phyloP scores from a whole-genome alignment of 2,113 vertebrate species.

The Mus pahari region DNA sequence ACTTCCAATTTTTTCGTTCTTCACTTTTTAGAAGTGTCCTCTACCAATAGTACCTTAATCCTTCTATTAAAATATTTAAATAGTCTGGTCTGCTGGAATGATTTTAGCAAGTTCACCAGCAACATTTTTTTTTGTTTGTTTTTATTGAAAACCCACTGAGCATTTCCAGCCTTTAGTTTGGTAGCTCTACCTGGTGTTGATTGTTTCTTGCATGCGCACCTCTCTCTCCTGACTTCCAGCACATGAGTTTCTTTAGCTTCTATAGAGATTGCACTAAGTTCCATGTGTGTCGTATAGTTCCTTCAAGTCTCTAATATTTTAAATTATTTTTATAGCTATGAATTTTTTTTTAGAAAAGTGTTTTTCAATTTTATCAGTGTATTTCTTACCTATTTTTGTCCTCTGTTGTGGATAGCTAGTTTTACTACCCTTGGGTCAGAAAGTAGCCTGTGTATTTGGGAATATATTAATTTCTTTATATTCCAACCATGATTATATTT shows the following conservation, averaged over 20 bases:
- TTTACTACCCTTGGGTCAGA: neutral
- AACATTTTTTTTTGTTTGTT: neutral
- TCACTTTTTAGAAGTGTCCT: neutral
- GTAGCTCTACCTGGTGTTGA: neutral
- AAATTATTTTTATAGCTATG: slow-evolving; percentile 27
- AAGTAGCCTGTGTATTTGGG: neutral
- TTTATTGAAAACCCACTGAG: neutral
- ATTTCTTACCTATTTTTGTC: neutral
- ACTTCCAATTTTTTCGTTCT: neutral
- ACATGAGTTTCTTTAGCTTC: neutral
- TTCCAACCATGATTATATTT: neutral
- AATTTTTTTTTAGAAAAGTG: slow-evolving; percentile 21
- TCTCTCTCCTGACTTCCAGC: neutral
- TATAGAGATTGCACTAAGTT: neutral
- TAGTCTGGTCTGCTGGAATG: neutral
- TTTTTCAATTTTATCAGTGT: slow-evolving; percentile 19
- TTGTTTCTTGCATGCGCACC: neutral
- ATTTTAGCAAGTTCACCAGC: neutral
- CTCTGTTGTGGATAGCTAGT: neutral
- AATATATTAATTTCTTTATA: neutral
- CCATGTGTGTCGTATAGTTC: neutral
- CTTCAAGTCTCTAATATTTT: neutral
- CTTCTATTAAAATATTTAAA: slow-evolving; percentile 23
- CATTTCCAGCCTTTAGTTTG: neutral
- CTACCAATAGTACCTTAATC: neutral